Base-by-base conservation (phyloP, 37 sponge, comb jelly and placozoan species). In the Haliclona indistincta region DNA sequence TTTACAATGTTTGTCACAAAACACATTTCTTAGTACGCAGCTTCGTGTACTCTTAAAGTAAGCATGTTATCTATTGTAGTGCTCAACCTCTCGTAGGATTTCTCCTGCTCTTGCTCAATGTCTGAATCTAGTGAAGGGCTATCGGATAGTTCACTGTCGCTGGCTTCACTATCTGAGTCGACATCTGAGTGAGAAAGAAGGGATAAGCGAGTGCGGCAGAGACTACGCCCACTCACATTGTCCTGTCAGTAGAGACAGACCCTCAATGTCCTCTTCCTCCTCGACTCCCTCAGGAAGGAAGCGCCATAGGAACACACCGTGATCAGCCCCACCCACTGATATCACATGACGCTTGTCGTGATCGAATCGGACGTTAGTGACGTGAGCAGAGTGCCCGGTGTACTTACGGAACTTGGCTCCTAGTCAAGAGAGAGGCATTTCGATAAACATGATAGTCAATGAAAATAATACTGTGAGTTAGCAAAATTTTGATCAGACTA, bases 331-430 rank as follows among this genome's bases (percentile, higher is more conserved):
- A 8, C 99, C 99, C 64, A 90, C 64, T 62, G 95, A 88, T 44
- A 97, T 81, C 53, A 94, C 81, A 52, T 73, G 80, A 64, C 65
- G 67, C 65, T 89, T 78, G 80, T 84, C 79, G 51, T 44, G 70
- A 25, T 76, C 67, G 79, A 94, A 97, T 23, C 96, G 67, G 15
- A 97, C 99, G 83, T 94, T 94, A 26, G 99, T 97, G 64, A 97
- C 99, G 63, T 97, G 99, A 73, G 95, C 96, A 22, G 95, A 91
- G 70, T 97, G 99, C 6, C 99, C 99, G 43, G 92, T 75, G 63
- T 93, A 97, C 73, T 91, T 91, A 71, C 68, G 72, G 40, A 86
- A 94, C 79, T 91, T 94, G 23, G 95, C 90, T 55, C 99, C 97
- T 89, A 64, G 19, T 38, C 40, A 76, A 54, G 2, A 22, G 23